phyloP scores from a whole-genome alignment of 2,888 invertebrate species.

The Cantharis rufa region DNA sequence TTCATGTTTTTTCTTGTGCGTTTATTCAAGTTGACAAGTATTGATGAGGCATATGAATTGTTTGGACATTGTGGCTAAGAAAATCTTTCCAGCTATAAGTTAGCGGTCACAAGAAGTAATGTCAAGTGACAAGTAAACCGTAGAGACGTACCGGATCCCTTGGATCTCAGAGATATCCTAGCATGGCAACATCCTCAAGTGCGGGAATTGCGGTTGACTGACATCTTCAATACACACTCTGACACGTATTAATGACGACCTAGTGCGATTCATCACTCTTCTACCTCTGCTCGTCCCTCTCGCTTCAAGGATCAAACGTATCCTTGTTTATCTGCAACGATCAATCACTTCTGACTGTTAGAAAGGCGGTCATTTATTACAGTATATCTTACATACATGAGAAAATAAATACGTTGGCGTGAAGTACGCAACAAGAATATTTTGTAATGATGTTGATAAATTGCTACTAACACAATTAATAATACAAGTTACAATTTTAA shows the following conservation, averaged over 20 bases:
- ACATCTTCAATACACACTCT: conserved; percentile 55
- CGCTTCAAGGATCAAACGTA: conserved; percentile 54
- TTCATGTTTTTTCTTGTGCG: conserved; percentile 8
- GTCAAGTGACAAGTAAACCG: conserved; percentile 44
- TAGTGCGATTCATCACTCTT: conserved; percentile 57
- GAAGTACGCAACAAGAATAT: conserved; percentile 15
- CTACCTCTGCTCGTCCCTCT: conserved; percentile 48
- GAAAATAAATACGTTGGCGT: conserved; percentile 34
- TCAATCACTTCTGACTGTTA: conserved; percentile 58
- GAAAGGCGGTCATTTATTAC: conserved; percentile 58
- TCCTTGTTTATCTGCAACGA: conserved; percentile 55
- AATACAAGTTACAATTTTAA: neutral
- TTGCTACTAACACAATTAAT: conserved; percentile 16
- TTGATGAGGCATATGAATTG: conserved; percentile 33
- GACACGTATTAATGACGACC: conserved; percentile 58
- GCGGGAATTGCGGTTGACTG: conserved; percentile 46
- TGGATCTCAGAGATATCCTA: conserved; percentile 31
- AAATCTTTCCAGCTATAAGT: conserved; percentile 46
- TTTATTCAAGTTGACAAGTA: conserved; percentile 35
- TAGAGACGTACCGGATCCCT: conserved; percentile 40
- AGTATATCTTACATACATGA: conserved; percentile 47
- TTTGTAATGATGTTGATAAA: conserved; percentile 18
- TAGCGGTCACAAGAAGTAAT: conserved; percentile 41
- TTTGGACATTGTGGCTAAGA: conserved; percentile 37
- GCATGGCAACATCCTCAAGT: conserved; percentile 25